Conservation (phyloP, 2,888 invertebrate species). For the Meandrusa payeni region DNA sequence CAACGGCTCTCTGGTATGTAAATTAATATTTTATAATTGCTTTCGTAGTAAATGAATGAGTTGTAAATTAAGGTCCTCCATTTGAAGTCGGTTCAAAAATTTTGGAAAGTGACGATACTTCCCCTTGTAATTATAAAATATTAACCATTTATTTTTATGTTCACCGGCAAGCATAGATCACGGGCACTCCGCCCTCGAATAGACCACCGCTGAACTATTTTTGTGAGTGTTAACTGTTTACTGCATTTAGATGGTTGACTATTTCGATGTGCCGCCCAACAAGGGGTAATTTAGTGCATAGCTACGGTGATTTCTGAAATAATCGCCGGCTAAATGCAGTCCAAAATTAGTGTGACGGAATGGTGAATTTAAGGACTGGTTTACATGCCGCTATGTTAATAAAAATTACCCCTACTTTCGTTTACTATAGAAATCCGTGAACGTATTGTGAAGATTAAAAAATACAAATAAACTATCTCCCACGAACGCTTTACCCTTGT, state of each 20-base stretch:
- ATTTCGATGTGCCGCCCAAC: constrained; percentile 48
- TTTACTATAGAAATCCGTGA: too few relatives aligned
- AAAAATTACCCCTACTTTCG: too few relatives aligned
- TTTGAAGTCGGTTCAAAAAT: too few relatives aligned
- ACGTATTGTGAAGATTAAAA: too few relatives aligned
- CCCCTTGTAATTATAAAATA: constrained; percentile 33
- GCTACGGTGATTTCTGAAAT: constrained; percentile 53
- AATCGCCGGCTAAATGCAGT: constrained; percentile 57
- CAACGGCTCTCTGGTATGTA: too few relatives aligned
- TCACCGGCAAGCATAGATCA: constrained; percentile 48
- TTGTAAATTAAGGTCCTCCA: too few relatives aligned
- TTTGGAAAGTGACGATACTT: too few relatives aligned
- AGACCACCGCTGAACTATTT: constrained; percentile 52
- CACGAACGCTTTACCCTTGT: too few relatives aligned
- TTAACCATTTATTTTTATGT: constrained; percentile 50
- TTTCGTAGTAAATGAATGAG: too few relatives aligned
- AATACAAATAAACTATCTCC: too few relatives aligned
- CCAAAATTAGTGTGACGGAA: constrained; percentile 59
- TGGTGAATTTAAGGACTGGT: constrained; percentile 30
- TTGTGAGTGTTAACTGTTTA: constrained; percentile 39
- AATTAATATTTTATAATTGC: too few relatives aligned
- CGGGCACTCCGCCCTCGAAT: constrained; percentile 37
- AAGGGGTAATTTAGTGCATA: constrained; percentile 60
- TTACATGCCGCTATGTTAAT: constrained; percentile 52
- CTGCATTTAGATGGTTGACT: constrained; percentile 49